phyloP scores from a whole-genome alignment of 1,140 invertebrate species.

The Drosophila ercepeae region DNA sequence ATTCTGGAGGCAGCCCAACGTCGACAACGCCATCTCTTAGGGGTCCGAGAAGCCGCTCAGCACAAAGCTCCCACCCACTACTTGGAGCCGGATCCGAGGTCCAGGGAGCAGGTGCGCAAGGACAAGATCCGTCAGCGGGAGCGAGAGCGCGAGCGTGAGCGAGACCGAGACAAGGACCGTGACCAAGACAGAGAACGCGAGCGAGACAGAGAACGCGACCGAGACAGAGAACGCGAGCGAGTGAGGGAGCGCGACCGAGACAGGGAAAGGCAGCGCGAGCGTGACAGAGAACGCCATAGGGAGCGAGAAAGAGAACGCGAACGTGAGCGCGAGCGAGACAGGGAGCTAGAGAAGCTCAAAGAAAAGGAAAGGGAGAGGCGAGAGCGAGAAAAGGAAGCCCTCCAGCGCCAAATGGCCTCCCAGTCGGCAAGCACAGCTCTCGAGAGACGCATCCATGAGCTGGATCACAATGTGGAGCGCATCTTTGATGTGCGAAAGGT shows the following conservation, averaged over 20 bases:
- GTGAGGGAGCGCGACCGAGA: not conserved
- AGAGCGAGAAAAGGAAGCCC: not conserved
- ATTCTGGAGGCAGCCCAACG: not conserved
- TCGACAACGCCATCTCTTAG: too few relatives aligned
- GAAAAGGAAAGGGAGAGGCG: not conserved
- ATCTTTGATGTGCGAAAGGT: slow-evolving; percentile 68
- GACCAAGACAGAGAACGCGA: not conserved
- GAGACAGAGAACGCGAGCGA: not conserved
- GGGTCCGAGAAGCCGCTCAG: not conserved
- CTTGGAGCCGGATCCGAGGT: not conserved
- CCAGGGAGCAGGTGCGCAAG: not conserved
- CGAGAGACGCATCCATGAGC: slow-evolving; percentile 61
- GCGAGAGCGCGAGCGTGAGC: not conserved
- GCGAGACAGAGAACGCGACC: not conserved
- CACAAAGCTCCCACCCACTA: not conserved
- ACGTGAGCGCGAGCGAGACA: not conserved
- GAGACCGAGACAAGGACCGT: not conserved
- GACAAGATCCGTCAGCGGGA: not conserved
- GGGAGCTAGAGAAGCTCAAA: slow-evolving; percentile 3
- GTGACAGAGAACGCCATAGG: not conserved
- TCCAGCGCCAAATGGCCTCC: slow-evolving; percentile 32
- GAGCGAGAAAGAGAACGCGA: not conserved
- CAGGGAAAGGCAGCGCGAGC: not conserved
- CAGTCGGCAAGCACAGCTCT: slow-evolving; percentile 21
- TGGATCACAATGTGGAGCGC: slow-evolving; percentile 60